Base-by-base conservation (phyloP, 2,888 invertebrate genomes). In the Eilema sororculum region DNA sequence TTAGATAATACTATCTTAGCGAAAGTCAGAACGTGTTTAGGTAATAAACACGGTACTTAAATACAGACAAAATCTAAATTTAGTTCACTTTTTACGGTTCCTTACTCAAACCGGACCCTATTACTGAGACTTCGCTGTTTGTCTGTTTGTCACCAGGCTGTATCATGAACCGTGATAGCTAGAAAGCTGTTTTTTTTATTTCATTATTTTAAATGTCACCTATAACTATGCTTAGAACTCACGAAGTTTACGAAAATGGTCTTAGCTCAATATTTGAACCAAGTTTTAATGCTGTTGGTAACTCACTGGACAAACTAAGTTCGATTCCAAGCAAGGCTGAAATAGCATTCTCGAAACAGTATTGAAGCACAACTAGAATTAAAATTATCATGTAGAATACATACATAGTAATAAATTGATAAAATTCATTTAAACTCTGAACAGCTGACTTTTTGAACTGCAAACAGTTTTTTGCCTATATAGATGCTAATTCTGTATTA, bases 291-390 rank as follows among this genome's bases (percentile, higher is more conserved):
- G 25, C 59, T 24, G n/a, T 64, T 60, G 59, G 30, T 69, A 65
- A 65, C 30, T 46, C 59, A 20, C 58, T 58, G 22, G 37, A 64
- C n/a, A 41, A 28, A 16, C 24, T 20, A 58, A 37, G 24, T 24
- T 59, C 24, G 59, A 60, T 64, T 57, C 66, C 63, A 67, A 71
- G 10, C 63, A 73, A 63, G 68, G 68, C 71, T 76, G 72, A 76
- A 74, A 74, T 67, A 6, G 64, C 41, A 10, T 65, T 72, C 68
- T 73, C 72, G 75, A 60, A 67, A 73, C 75, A 72, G 61, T 68
- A 46, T 70, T 62, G 60, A 37, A 22, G 52, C 28, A 33, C 56
- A 33, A 58, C 4, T 58, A 8, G 13, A n/a, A 24, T 60, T 52
- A 30, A 52, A 61, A 52, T 20, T 24, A 61, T 60, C 12, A 9